These are phyloP conservation scores for Hermetia illucens DNA, from an alignment of 1,140 invertebrate genomes.

Conservation along the genomic window DNA sequence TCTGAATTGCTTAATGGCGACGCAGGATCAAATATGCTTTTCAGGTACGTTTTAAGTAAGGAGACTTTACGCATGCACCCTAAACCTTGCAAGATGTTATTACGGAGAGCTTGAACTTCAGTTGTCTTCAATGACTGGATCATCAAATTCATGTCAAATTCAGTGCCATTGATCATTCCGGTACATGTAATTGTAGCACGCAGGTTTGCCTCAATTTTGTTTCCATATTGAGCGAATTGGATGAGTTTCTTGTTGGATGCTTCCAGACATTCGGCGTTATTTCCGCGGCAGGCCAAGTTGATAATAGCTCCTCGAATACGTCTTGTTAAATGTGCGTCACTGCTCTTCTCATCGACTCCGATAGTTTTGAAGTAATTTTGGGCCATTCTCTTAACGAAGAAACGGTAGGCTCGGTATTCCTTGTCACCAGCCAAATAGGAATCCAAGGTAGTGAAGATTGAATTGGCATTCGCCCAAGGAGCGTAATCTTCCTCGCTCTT, in stretches of 20 bases:
- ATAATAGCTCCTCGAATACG: constrained; percentile 20
- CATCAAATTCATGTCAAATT: too few species aligned
- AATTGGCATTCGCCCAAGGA: constrained; percentile 37
- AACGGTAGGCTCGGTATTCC: not conserved
- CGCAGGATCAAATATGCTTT: too few species aligned
- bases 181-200: too few species aligned
- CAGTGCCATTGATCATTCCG: too few species aligned
- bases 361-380: constrained; percentile 14
- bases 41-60: too few species aligned
- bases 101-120: too few species aligned
- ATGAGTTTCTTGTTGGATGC: constrained; percentile 14
- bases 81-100: too few species aligned
- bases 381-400: not conserved
- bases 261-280: constrained; percentile 22
- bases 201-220: not conserved
- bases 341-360: constrained; percentile 11
- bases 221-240: constrained; percentile 27
- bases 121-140: too few species aligned
- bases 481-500: constrained; percentile 40
- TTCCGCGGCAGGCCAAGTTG: constrained; percentile 29
- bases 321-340: constrained; percentile 15
- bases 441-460: constrained; percentile 13
- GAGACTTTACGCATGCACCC: too few species aligned
- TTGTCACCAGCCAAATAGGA: not conserved
- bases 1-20: too few species aligned